Percentiles rank a stretch among this genome's conserved stretches.
These are phyloP conservation scores for Lingula anatina DNA, from an alignment of 2,888 invertebrate genomes.

Conservation along the genomic window DNA sequence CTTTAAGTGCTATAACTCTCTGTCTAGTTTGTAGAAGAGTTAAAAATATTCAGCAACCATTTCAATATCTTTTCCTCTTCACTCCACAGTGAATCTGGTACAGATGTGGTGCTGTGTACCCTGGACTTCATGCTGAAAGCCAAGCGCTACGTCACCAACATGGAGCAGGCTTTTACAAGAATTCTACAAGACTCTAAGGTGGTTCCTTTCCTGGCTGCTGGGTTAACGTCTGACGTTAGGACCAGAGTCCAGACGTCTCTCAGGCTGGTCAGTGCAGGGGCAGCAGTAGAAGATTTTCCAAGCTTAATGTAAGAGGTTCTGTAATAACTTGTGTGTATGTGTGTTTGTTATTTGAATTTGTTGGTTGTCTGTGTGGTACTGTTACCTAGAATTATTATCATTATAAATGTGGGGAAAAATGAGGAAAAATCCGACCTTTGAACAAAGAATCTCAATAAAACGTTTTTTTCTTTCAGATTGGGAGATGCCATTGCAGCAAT, in stretches of 20 bases:
- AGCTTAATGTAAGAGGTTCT: constrained; percentile 31
- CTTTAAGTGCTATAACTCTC: too few relatives aligned
- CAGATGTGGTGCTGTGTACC: constrained; percentile 28
- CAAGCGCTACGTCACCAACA: constrained; percentile 12
- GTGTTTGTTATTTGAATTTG: neutral
- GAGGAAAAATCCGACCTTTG: too few relatives aligned
- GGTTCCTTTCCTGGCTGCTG: constrained; percentile 50
- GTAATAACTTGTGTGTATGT: neutral
- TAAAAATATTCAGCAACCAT: neutral
- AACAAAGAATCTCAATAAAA: neutral
- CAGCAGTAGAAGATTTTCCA: constrained; percentile 46
- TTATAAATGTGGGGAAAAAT: too few relatives aligned
- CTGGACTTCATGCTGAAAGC: constrained; percentile 30
- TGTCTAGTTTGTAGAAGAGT: too few relatives aligned
- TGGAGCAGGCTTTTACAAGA: constrained; percentile 26
- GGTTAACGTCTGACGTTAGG: constrained; percentile 39
- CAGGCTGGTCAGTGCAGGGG: constrained; percentile 39
- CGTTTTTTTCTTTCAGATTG: neutral
- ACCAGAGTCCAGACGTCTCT: constrained; percentile 47
- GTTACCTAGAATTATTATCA: too few relatives aligned
- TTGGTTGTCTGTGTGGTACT: too few relatives aligned
- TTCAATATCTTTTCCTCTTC: neutral
- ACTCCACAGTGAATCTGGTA: constrained; percentile 27
- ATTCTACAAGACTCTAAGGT: constrained; percentile 42
- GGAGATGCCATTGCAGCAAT: constrained; percentile 17